Percentiles rank a stretch among this genome's conserved stretches.
These are phyloP conservation scores for Muscicapa comitata DNA, from an alignment of 2,797 vertebrate species.

Conservation along the genomic window DNA sequence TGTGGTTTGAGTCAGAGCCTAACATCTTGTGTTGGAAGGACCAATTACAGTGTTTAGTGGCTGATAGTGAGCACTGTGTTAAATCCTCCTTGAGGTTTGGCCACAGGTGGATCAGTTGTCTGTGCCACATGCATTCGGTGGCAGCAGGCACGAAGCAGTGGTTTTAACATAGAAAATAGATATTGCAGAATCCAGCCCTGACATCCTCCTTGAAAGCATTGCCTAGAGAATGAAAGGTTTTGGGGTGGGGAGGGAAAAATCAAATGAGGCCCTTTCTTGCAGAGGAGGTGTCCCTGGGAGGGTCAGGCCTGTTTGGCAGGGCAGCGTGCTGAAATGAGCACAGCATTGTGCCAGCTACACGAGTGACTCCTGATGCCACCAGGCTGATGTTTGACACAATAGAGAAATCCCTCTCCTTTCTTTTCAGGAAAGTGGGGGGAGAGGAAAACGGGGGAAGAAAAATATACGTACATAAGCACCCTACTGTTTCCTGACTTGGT, in stretches of 20 bases:
- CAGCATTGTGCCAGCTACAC: slow-evolving; percentile 4
- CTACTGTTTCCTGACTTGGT: slow-evolving; percentile 51
- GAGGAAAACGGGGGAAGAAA: neutral
- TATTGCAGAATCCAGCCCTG: neutral
- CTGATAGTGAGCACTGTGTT: neutral
- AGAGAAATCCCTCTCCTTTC: slow-evolving; percentile 8
- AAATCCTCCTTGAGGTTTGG: neutral
- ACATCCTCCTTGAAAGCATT: neutral
- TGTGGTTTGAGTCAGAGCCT: neutral
- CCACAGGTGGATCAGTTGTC: neutral
- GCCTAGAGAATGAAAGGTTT: neutral
- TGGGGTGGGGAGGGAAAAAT: neutral
- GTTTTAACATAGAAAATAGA: accelerated
- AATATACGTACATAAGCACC: slow-evolving; percentile 59
- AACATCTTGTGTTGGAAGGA: neutral
- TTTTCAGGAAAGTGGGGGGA: slow-evolving; percentile 11
- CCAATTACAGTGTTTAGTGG: neutral
- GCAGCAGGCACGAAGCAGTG: accelerated
- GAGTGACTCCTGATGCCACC: slow-evolving; percentile 2
- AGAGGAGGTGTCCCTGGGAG: neutral
- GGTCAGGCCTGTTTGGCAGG: slow-evolving; percentile 10
- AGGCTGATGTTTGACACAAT: slow-evolving; percentile 19
- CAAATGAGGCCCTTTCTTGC: neutral
- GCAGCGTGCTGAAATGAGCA: neutral
- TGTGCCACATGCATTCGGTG: neutral